Evolutionary conservation across 1,140 invertebrate species (phyloP), one percentile per base, ranked within the genome.

Genomic region (Palaemon carinicauda): DNA sequence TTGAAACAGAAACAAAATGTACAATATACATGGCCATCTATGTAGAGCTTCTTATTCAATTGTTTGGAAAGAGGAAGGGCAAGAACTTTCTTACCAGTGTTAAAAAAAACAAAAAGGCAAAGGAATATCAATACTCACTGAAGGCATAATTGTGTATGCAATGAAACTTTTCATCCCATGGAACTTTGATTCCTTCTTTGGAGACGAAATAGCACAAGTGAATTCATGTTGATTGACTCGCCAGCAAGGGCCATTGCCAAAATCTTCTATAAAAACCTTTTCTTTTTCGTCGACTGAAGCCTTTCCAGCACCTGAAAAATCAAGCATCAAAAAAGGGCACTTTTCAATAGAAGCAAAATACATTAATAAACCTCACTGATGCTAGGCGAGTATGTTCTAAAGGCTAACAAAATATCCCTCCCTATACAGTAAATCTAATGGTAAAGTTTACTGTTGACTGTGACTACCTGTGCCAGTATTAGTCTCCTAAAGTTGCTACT

Each of bases 151-250:
- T 90, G 98, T 96, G 92, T 99, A 99, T 80, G 97, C 97, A 90
- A 99, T 99, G 90, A 96, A 99, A 91, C 96, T 98, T 92, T 99
- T 99, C 82, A 99, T 94, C 29, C 98, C 98, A 91, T 98, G 98
- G 87, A 99, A 94, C 92, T 99, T 99, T 0, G 96, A 95, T 92
- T 98, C 97, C 90, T 99, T 99, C 90, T 99, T 98, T 1, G 98
- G 98, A 78, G 97, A 98, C 21, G 97, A 95, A 7, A 99, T 95
- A 75, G 95, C 93, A 87, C 98, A 98, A 21, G 93, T 94, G 90
- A 89, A 87, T 27, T 84, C 85, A 24, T 75, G 65, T 31, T 56
- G 60, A 21, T 84, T 84, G 41, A 69, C 54, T 60, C 82, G 83
- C 88, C 88, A 89, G 41, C 80, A 51, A 10, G 83, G 78, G 17